Percentiles rank a stretch among this genome's conserved stretches.
Conservation (phyloP, 2,888 invertebrate genomes). For the Charanyca ferruginea region DNA sequence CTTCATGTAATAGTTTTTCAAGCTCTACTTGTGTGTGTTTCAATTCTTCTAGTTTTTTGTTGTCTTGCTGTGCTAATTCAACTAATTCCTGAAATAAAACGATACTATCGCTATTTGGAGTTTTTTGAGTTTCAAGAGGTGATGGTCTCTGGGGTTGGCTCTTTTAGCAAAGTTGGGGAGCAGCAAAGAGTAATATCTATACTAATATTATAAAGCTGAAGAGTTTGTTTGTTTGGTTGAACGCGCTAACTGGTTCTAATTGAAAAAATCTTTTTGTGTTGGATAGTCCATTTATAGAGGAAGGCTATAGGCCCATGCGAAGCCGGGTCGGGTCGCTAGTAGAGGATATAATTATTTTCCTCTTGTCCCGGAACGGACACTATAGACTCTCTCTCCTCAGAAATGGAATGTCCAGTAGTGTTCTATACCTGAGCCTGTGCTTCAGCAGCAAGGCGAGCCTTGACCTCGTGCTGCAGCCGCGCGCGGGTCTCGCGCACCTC, state of each 20-base stretch:
- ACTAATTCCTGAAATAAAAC: slow-evolving; percentile 90
- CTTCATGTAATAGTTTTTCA: slow-evolving; percentile 94
- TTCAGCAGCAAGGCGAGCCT: slow-evolving; percentile 91
- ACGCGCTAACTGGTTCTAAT: too few relatives aligned
- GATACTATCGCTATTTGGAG: neutral
- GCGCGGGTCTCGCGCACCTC: slow-evolving; percentile 92
- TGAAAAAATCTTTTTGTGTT: too few relatives aligned
- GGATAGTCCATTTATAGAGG: too few relatives aligned
- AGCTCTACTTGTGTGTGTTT: slow-evolving; percentile 93
- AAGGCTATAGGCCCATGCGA: too few relatives aligned
- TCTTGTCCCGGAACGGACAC: too few relatives aligned
- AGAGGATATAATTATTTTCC: too few relatives aligned
- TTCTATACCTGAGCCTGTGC: slow-evolving; percentile 88
- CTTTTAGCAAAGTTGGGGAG: neutral
- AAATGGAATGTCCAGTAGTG: neutral
- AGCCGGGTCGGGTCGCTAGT: too few relatives aligned
- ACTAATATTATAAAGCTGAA: too few relatives aligned
- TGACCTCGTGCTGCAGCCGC: slow-evolving; percentile 92
- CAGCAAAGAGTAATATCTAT: too few relatives aligned
- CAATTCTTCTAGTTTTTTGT: slow-evolving; percentile 93
- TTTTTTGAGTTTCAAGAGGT: too few relatives aligned
- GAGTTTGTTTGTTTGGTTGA: too few relatives aligned
- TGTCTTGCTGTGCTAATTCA: slow-evolving; percentile 93
- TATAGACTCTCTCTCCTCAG: neutral
- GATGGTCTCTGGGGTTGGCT: neutral